These are phyloP conservation scores for Xylocopa sonorina DNA, from an alignment of 1,140 invertebrate species.

Conservation along the genomic window DNA sequence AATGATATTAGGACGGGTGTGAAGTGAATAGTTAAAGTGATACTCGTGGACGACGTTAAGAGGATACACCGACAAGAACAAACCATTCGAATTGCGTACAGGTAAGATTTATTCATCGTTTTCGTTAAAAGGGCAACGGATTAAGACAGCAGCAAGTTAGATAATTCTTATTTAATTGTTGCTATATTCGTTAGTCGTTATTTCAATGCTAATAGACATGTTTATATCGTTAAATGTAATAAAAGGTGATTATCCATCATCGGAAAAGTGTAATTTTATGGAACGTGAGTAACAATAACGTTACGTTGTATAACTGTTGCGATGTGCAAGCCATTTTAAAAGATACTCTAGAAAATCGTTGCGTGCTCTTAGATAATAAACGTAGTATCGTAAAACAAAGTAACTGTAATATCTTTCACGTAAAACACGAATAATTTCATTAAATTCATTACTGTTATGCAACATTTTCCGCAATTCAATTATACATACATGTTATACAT, in stretches of 20 bases:
- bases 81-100: background rate
- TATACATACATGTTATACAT: background rate
- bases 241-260: slow-evolving; percentile 2
- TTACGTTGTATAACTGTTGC: slow-evolving; percentile 11
- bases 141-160: no score
- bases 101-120: background rate
- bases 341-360: background rate
- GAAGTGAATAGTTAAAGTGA: no score
- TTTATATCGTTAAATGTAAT: slow-evolving; percentile 14
- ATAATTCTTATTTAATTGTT: background rate
- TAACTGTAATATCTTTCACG: background rate
- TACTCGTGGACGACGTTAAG: background rate
- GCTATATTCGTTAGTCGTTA: background rate
- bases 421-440: background rate
- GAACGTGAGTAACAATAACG: background rate
- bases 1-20: no score
- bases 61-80: no score
- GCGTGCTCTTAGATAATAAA: background rate
- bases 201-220: background rate
- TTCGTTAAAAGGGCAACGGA: no score
- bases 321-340: background rate
- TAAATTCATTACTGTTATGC: background rate
- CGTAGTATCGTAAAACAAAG: background rate
- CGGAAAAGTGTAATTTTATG: slow-evolving; percentile 26
- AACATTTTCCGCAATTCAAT: background rate